Conservation (phyloP, 2,113 vertebrate species). For the Melanostigma gelatinosum region DNA sequence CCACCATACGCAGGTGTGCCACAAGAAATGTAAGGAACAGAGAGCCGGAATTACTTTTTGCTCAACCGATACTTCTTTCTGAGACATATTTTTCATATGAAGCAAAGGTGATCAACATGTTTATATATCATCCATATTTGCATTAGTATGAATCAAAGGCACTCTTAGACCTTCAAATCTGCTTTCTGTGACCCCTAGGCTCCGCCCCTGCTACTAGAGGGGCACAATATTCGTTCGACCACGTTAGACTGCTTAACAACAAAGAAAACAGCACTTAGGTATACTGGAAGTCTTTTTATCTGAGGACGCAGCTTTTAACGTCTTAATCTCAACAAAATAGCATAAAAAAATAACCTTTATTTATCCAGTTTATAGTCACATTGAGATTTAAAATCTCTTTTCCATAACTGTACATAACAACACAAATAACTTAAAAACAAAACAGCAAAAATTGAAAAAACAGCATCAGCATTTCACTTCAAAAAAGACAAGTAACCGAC, state of each 20-base stretch:
- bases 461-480: not conserved
- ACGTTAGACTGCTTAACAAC: not conserved
- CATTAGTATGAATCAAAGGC: not conserved
- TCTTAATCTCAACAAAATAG: not conserved
- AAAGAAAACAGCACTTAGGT: not conserved
- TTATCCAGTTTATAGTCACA: not conserved
- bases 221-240: not conserved
- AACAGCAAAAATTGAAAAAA: not conserved
- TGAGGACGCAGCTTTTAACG: slow-evolving; percentile 12
- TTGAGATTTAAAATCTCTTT: not conserved
- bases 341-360: not conserved
- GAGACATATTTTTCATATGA: slow-evolving; percentile 6
- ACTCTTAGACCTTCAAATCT: not conserved
- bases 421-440: not conserved
- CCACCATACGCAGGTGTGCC: slow-evolving; percentile 49
- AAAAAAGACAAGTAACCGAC: not conserved
- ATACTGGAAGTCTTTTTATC: not conserved
- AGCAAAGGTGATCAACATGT: not conserved
- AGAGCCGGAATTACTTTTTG: slow-evolving; percentile 50
- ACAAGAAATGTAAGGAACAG: slow-evolving; percentile 43
- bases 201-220: not conserved
- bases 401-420: not conserved
- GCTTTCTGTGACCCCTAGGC: not conserved
- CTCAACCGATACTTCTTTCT: slow-evolving; percentile 6
- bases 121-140: not conserved